Conservation (phyloP, 64 coral and sea anemone species). For the Hydrozoanthus tunicans region DNA sequence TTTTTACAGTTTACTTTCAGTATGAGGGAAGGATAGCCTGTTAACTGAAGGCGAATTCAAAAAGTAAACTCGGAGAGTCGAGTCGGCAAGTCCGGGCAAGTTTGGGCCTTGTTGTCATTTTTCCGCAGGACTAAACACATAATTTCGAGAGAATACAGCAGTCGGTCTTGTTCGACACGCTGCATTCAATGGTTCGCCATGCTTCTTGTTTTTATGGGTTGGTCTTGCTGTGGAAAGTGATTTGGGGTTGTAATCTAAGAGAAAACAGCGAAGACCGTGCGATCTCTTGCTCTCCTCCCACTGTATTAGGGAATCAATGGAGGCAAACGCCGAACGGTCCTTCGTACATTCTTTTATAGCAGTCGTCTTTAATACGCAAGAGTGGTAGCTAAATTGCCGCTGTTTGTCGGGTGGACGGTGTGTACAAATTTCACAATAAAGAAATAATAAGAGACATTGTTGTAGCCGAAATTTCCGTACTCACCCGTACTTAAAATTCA, state of each 20-base stretch:
- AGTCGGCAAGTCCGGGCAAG: neutral
- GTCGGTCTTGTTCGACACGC: neutral
- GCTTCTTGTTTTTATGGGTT: conserved; percentile 9
- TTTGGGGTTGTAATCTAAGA: conserved; percentile 17
- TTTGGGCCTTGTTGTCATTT: neutral
- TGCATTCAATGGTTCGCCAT: conserved; percentile 46
- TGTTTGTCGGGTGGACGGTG: too few relatives aligned
- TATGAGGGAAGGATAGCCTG: neutral
- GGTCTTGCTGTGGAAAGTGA: neutral
- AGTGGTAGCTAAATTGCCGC: too few relatives aligned
- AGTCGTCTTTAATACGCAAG: too few relatives aligned
- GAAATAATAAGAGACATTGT: too few relatives aligned
- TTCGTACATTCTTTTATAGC: neutral
- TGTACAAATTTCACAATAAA: too few relatives aligned
- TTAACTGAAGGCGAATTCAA: neutral
- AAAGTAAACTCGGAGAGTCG: conserved; percentile 34
- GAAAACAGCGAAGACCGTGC: neutral
- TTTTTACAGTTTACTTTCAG: conserved; percentile 43
- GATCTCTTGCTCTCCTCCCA: neutral
- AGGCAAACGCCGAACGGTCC: neutral
- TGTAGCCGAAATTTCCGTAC: too few relatives aligned
- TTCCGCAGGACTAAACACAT: neutral
- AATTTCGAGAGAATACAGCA: neutral
- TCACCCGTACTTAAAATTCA: too few relatives aligned
- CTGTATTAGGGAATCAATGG: neutral